phyloP scores from a whole-genome alignment of 2,113 vertebrate genomes.

The Chitala chitala region DNA sequence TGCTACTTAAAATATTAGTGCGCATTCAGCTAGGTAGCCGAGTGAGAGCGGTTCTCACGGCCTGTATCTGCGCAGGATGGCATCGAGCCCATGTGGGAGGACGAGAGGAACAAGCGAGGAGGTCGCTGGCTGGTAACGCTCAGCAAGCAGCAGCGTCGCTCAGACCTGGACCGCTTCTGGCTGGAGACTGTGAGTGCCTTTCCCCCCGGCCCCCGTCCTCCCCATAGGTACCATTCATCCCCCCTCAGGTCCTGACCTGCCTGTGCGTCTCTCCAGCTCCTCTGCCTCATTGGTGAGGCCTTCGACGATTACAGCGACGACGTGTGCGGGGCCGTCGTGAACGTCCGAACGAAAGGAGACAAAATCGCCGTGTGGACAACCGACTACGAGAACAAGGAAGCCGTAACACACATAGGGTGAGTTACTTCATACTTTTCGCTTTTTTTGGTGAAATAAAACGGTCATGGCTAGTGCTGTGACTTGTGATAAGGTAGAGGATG shows the following conservation, averaged over 20 bases:
- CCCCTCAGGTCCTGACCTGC: too few relatives aligned
- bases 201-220: not conserved
- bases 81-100: slow-evolving; percentile 98
- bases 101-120: slow-evolving; percentile 92
- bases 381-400: slow-evolving; percentile 94
- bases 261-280: slow-evolving; percentile 63
- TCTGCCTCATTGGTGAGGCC: slow-evolving; percentile 95
- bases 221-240: too few relatives aligned
- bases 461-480: too few relatives aligned
- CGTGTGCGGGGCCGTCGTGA: slow-evolving; percentile 95
- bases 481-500: too few relatives aligned
- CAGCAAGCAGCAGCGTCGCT: slow-evolving; percentile 91
- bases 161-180: slow-evolving; percentile 96
- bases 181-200: slow-evolving; percentile 86
- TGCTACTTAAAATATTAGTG: too few relatives aligned
- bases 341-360: slow-evolving; percentile 91
- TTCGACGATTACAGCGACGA: slow-evolving; percentile 94
- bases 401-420: slow-evolving; percentile 96
- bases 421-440: slow-evolving; percentile 26
- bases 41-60: too few relatives aligned
- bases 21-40: too few relatives aligned
- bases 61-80: slow-evolving; percentile 90
- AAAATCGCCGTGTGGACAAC: slow-evolving; percentile 98
- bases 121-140: slow-evolving; percentile 95
- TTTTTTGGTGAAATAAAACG: not conserved